Evolutionary conservation across 2,113 vertebrate genomes (phyloP).

Genomic region (Echinops telfairi): DNA sequence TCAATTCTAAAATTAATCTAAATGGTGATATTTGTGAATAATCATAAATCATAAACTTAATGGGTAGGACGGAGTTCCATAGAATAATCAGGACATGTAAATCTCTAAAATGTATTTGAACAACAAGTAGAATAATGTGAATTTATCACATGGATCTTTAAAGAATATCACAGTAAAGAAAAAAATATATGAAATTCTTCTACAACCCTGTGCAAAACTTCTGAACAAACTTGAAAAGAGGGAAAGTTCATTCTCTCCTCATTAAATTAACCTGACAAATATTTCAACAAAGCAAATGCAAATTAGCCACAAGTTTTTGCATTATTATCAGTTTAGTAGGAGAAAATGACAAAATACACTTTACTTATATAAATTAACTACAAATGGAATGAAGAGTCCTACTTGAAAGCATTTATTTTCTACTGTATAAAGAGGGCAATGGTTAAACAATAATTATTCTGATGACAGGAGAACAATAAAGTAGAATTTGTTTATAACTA

Average conservation of each 20-base stretch:
- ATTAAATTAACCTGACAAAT: not conserved
- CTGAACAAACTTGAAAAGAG: not conserved
- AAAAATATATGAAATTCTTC: not conserved
- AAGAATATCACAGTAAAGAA: not conserved
- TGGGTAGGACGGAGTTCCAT: not conserved
- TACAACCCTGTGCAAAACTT: not conserved
- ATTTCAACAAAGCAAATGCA: not conserved
- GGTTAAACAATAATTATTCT: constrained; percentile 67
- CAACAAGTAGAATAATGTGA: not conserved
- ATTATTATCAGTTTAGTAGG: constrained; percentile 15
- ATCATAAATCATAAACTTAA: constrained; percentile 12
- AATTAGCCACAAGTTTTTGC: not conserved
- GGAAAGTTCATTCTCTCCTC: not conserved
- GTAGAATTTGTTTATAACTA: constrained; percentile 53
- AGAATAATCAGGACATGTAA: not conserved
- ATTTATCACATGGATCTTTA: not conserved
- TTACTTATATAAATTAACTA: constrained; percentile 61
- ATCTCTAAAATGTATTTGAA: not conserved
- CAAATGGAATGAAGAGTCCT: constrained; percentile 57
- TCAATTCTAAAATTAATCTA: constrained; percentile 12
- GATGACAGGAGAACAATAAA: constrained; percentile 32
- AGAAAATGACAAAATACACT: constrained; percentile 56
- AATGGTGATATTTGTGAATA: not conserved
- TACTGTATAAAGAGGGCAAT: constrained; percentile 39
- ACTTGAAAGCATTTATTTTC: constrained; percentile 59